Evolutionary conservation across 30 jellyfish, hydroid and myxozoan species (phyloP), one percentile per base, ranked within the genome.

Genomic region (Hydra vulgaris): DNA sequence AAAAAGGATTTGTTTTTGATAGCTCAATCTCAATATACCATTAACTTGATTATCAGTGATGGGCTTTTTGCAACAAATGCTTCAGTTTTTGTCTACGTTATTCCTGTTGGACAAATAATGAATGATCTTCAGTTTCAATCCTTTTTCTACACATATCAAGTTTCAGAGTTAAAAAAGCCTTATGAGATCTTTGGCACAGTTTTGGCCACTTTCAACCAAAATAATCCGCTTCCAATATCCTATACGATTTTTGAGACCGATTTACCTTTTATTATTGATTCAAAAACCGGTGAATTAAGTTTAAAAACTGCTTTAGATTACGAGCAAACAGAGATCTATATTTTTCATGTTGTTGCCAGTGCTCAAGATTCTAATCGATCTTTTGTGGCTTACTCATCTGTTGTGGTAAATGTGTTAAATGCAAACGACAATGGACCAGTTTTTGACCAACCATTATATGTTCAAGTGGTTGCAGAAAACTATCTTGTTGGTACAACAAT

Each of bases 381-480:
- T n/a, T 68, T 3, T 68, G 27, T 8, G 5, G 27, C 75, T 20
- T 68, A 68, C 15, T 1, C 75, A 68, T 68, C 75, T 68, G 75
- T 68, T 68, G 75, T 68, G 26, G 27, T 73, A 26, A 20, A 22
- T 72, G 88, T 87, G 22, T 26, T 25, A 18, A 91, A 87, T 67
- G 68, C 79, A 71, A 87, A 87, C 70, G 95, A 87, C 61, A 87
- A 87, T 70, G 81, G 74, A 19, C 81, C 81, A 73, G 73, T 73
- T 26, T 21, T 73, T 73, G 27, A 23, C 7, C 25, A 23, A 23
- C 7, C 75, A 23, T 76, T 78, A 15, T 80, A 22, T 23, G 27
- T 15, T 26, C 61, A 71, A 54, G 55, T 56, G 25, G 76, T 83
- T 17, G 69, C 95, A 17, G 98, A 91, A 66, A 79, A 79, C 86